A percentile compares a stretch with the other conserved stretches of the same genome.
Evolutionary conservation across 2,797 vertebrate genomes (phyloP).

Genomic region (Poecilia velifera): DNA sequence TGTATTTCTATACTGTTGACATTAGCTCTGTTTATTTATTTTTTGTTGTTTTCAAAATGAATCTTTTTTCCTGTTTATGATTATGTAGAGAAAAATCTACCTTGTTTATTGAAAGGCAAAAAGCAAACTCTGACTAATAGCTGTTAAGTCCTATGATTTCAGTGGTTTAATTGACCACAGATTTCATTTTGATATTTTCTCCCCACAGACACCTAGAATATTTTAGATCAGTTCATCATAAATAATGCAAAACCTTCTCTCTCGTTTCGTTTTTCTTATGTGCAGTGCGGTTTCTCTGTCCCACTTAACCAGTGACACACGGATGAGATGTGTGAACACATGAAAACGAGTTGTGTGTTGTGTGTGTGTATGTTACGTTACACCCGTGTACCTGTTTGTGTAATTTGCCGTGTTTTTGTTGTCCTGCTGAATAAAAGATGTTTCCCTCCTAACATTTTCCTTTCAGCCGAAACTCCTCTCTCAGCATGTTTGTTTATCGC

Average conservation of each 20-base stretch:
- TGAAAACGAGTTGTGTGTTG: not conserved
- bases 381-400: not conserved
- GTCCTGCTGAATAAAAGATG: not conserved
- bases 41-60: not conserved
- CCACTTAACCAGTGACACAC: not conserved
- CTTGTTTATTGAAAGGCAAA: not conserved
- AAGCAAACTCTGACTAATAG: not conserved
- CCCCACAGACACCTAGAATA: too few relatives aligned
- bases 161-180: not conserved
- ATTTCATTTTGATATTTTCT: not conserved
- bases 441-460: not conserved
- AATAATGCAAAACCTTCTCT: not conserved
- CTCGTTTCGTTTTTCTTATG: not conserved
- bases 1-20: not conserved
- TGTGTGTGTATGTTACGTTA: not conserved
- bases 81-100: not conserved
- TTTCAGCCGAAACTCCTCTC: slow-evolving; percentile 14
- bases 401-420: slow-evolving; percentile 1
- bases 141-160: not conserved
- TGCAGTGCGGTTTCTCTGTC: not conserved
- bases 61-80: not conserved
- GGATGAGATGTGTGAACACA: not conserved
- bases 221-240: not conserved
- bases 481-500: slow-evolving; percentile 33
- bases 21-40: not conserved